Conservation (phyloP, 2,113 vertebrate genomes). For the Azemiops feae region DNA sequence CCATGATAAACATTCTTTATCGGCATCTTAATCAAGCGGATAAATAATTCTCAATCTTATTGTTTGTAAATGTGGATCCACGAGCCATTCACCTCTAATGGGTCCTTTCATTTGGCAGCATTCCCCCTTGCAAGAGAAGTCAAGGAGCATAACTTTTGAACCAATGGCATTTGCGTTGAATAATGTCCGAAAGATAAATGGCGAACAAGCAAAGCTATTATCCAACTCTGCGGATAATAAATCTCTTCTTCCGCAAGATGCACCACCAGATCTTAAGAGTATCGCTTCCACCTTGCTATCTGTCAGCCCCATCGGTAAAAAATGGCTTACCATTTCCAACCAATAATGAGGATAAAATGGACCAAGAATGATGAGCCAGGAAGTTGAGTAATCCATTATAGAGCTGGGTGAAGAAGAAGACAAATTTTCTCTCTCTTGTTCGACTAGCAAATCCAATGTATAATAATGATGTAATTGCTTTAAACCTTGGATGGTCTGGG, state of each 20-base stretch:
- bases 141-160: not conserved
- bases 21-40: not conserved
- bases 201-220: slow-evolving; percentile 12
- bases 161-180: not conserved
- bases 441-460: slow-evolving; percentile 55
- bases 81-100: not conserved
- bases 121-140: not conserved
- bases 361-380: slow-evolving; percentile 64
- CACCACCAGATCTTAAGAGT: slow-evolving; percentile 38
- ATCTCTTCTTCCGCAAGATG: slow-evolving; percentile 48
- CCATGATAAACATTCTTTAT: not conserved
- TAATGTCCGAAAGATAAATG: slow-evolving; percentile 47
- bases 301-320: slow-evolving; percentile 59
- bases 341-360: slow-evolving; percentile 67
- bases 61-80: not conserved
- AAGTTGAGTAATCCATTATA: slow-evolving; percentile 59
- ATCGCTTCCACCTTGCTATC: slow-evolving; percentile 62
- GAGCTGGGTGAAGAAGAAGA: slow-evolving; percentile 68
- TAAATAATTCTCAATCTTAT: not conserved
- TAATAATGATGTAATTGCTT: slow-evolving; percentile 72
- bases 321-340: slow-evolving; percentile 69
- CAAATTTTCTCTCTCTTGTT: slow-evolving; percentile 60
- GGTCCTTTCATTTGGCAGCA: not conserved
- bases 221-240: slow-evolving; percentile 41
- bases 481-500: slow-evolving; percentile 55